A percentile compares a stretch with the other conserved stretches of the same genome.
Conservation (phyloP, 2,113 vertebrate genomes). For the Gavialis gangeticus region DNA sequence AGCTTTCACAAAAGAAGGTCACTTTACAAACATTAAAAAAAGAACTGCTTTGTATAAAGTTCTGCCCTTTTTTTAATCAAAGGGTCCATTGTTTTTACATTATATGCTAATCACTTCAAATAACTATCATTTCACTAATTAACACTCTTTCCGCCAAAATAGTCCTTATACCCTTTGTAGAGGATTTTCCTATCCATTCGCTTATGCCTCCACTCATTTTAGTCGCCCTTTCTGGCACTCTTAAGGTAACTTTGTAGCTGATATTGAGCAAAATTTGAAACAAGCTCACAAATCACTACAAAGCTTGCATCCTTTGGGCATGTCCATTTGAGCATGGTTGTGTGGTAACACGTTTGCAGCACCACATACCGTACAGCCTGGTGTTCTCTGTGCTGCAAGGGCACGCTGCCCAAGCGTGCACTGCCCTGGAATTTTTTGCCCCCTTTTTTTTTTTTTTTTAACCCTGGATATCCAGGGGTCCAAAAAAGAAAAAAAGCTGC, state of each 20-base stretch:
- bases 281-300: too few species aligned
- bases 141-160: constrained; percentile 15
- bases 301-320: too few species aligned
- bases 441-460: too few species aligned
- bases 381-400: too few species aligned
- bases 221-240: background rate
- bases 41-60: background rate
- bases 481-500: too few species aligned
- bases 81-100: constrained; percentile 28
- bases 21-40: background rate
- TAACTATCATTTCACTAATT: constrained; percentile 7
- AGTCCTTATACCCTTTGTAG: background rate
- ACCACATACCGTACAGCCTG: too few species aligned
- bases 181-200: background rate
- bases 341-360: too few species aligned
- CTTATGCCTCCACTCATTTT: rapidly evolving
- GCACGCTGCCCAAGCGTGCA: too few species aligned
- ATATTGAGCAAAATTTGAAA: background rate
- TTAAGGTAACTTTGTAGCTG: background rate
- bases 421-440: too few species aligned
- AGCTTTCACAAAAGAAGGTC: background rate
- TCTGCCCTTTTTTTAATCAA: background rate
- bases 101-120: constrained; percentile 31
- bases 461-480: too few species aligned
- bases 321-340: too few species aligned